These are phyloP conservation scores for Caenorhabditis auriculariae DNA, from an alignment of 2,888 invertebrate genomes.

Conservation along the genomic window DNA sequence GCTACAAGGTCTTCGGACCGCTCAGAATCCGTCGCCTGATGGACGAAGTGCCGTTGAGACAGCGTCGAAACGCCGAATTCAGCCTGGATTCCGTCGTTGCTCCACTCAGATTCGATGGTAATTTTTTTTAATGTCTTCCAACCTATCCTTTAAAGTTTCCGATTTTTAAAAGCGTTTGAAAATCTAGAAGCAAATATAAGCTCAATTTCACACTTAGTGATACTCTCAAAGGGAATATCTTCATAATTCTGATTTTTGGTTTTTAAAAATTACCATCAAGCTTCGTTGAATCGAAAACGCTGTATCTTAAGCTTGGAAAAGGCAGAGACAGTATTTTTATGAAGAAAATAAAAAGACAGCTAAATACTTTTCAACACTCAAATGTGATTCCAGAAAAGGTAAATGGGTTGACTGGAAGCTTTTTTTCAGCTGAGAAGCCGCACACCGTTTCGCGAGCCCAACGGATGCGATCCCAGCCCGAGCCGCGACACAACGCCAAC, in stretches of 20 bases:
- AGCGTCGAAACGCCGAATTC: constrained; percentile 39
- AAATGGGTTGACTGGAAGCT: too few relatives aligned
- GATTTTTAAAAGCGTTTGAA: background rate
- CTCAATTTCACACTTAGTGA: too few relatives aligned
- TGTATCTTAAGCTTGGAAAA: too few relatives aligned
- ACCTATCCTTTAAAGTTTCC: background rate
- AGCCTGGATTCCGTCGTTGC: constrained; percentile 51
- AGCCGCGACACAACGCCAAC: constrained; percentile 36
- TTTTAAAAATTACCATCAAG: too few relatives aligned
- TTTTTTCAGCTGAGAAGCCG: constrained; percentile 38
- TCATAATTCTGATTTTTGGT: background rate
- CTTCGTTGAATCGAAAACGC: too few relatives aligned
- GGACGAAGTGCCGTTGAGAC: constrained; percentile 38
- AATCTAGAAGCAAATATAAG: too few relatives aligned
- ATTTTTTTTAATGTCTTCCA: background rate
- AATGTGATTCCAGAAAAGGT: too few relatives aligned
- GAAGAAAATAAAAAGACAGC: too few relatives aligned
- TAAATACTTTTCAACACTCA: too few relatives aligned
- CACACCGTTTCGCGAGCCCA: constrained; percentile 31
- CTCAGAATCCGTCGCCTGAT: constrained; percentile 48
- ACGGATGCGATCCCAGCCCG: constrained; percentile 27
- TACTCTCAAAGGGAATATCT: constrained; percentile 1
- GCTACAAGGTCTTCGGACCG: constrained; percentile 55
- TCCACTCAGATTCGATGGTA: constrained; percentile 55
- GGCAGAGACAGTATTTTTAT: too few relatives aligned